Evolutionary conservation across 1,140 invertebrate species (phyloP).

Genomic region (Chrysopa pallens): DNA sequence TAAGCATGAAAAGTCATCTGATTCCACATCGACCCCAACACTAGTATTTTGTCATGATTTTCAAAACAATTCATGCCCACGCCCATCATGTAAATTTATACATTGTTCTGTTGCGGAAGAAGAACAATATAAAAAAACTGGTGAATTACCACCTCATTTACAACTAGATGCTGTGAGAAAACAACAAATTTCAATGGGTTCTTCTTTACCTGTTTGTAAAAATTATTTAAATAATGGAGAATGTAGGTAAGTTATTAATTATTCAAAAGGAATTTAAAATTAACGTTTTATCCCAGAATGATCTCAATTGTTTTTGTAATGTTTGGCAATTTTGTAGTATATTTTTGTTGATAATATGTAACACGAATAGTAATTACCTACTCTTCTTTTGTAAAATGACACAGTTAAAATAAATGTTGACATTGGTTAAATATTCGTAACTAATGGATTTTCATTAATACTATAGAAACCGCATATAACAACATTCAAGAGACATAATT

Average conservation of each 20-base stretch:
- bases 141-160: slow-evolving; percentile 43
- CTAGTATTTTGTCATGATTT: slow-evolving; percentile 63
- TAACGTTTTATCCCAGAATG: background rate
- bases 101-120: slow-evolving; percentile 64
- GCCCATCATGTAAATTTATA: slow-evolving; percentile 47
- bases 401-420: no score
- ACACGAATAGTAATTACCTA: no score
- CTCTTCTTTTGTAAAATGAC: no score
- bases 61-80: slow-evolving; percentile 52
- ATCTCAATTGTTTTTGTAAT: no score
- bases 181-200: slow-evolving; percentile 22
- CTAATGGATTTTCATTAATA: no score
- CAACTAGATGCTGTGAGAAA: slow-evolving; percentile 23
- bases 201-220: slow-evolving; percentile 48
- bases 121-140: slow-evolving; percentile 46
- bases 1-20: slow-evolving; percentile 31
- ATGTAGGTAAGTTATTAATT: slow-evolving; percentile 36
- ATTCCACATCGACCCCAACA: background rate
- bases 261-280: slow-evolving; percentile 9
- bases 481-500: no score
- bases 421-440: no score
- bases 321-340: no score
- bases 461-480: no score
- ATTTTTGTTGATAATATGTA: no score
- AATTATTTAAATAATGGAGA: slow-evolving; percentile 52